Evolutionary conservation across 1,140 invertebrate genomes (phyloP), one percentile per base, ranked within the genome.

Genomic region (Ceratitis capitata): DNA sequence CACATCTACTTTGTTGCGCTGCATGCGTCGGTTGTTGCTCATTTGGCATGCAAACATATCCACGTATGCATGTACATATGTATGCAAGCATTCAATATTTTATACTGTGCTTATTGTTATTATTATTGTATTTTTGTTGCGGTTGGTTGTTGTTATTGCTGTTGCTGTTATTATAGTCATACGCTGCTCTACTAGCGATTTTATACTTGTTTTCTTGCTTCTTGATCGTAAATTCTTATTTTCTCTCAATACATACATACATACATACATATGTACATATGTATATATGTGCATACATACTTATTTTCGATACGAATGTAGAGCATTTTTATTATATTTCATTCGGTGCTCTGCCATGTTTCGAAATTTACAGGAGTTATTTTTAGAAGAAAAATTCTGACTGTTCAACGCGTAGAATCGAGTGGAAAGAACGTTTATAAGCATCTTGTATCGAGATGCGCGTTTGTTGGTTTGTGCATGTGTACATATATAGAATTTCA

Each of bases 361-460:
- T 78, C 69, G 69, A 78, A 78, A 78, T 78, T 78, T 78, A 78
- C 69, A 78, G 69, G 69, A 78, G 69, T 78, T 78, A 78, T 78
- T 78, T 78, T 78, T 78, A 78, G 69, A 78, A 78, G 69, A 78
- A 78, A 78, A 78, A 45, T 78, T 78, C 69, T 78, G 69, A 78
- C 69, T 78, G 45, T 45, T 78, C 16, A n/a, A 1, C 32, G 69
- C 9, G n/a, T 12, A 0, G 69, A n/a, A 74, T n/a, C 69, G n/a
- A 78, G n/a, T 69, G 14, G 39, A 29, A 35, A 45, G 69, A 45
- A 45, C 42, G 39, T 78, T 47, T 78, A 45, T 42, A 42, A 78
- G 35, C n/a, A 23, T 45, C 45, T 78, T 78, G 39, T 45, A 78
- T 42, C 39, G 16, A 26, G 12, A 32, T 64, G 29, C 29, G 32